Conservation (phyloP, 2,888 invertebrate genomes). For the Hydriomena furcata region DNA sequence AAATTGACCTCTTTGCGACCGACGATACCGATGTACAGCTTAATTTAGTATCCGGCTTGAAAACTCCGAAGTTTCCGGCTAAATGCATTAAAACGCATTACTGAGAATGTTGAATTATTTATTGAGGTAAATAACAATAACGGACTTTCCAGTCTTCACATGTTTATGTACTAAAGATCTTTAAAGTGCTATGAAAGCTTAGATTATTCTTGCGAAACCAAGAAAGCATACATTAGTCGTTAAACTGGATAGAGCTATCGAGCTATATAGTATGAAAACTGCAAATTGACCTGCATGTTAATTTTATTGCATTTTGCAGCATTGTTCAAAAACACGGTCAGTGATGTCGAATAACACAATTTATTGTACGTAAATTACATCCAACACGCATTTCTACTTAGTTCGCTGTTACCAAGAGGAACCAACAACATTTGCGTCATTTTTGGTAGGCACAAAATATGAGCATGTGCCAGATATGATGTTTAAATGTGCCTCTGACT, state of each 20-base stretch:
- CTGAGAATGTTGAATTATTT: background rate
- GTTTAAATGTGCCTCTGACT: too few relatives aligned
- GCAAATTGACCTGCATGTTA: constrained; percentile 31
- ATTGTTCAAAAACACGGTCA: constrained; percentile 58
- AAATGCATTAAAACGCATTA: too few relatives aligned
- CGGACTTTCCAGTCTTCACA: too few relatives aligned
- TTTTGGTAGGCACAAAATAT: too few relatives aligned
- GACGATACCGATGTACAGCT: background rate
- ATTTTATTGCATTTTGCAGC: constrained; percentile 44
- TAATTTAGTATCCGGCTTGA: background rate
- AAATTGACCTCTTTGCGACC: background rate
- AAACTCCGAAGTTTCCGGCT: constrained; percentile 9
- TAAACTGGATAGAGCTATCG: too few relatives aligned
- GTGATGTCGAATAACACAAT: constrained; percentile 51
- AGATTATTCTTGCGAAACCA: background rate
- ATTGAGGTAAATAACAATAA: background rate
- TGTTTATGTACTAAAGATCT: too few relatives aligned
- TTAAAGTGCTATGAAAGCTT: background rate
- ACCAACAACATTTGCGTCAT: too few relatives aligned
- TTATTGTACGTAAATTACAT: constrained; percentile 46
- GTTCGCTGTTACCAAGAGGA: too few relatives aligned
- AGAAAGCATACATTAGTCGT: too few relatives aligned
- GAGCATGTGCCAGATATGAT: too few relatives aligned
- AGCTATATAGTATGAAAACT: constrained; percentile 19
- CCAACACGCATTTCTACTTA: background rate